Evolutionary conservation across 2,113 vertebrate genomes (phyloP).

Genomic region (Varanus salvator): DNA sequence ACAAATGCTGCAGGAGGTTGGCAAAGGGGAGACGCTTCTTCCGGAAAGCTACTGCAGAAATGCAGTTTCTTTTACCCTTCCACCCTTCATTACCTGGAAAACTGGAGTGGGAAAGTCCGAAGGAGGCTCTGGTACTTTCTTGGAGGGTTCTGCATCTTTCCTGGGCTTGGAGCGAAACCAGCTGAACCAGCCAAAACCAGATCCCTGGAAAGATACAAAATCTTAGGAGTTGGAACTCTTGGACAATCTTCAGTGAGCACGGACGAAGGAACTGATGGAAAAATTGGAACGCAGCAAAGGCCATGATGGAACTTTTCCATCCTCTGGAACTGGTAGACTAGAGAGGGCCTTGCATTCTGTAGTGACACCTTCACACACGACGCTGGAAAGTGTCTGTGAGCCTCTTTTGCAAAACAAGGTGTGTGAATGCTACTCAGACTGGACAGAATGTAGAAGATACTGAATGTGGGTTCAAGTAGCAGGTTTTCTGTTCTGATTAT

Average conservation of each 20-base stretch:
- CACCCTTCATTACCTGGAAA: constrained; percentile 36
- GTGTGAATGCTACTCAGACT: not conserved
- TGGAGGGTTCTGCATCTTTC: constrained; percentile 44
- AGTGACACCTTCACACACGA: not conserved
- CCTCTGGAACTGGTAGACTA: not conserved
- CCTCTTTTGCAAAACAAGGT: not conserved
- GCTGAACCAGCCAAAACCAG: constrained; percentile 88
- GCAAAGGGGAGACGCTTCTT: not conserved
- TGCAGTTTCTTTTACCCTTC: not conserved
- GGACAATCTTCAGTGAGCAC: not conserved
- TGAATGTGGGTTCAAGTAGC: not conserved
- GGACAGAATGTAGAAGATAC: not conserved
- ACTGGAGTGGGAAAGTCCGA: rapidly evolving
- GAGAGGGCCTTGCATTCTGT: not conserved
- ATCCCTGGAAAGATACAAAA: constrained; percentile 67
- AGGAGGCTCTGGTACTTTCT: not conserved
- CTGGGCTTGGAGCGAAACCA: constrained; percentile 86
- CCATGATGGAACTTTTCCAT: not conserved
- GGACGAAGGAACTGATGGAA: not conserved
- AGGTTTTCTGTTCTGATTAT: not conserved
- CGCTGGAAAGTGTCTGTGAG: not conserved
- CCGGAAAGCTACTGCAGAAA: not conserved
- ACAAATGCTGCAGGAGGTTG: not conserved
- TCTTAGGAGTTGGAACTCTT: not conserved
- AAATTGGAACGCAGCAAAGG: not conserved